These are phyloP conservation scores for Molorchus minor DNA, from an alignment of 2,888 invertebrate genomes.

Conservation along the genomic window DNA sequence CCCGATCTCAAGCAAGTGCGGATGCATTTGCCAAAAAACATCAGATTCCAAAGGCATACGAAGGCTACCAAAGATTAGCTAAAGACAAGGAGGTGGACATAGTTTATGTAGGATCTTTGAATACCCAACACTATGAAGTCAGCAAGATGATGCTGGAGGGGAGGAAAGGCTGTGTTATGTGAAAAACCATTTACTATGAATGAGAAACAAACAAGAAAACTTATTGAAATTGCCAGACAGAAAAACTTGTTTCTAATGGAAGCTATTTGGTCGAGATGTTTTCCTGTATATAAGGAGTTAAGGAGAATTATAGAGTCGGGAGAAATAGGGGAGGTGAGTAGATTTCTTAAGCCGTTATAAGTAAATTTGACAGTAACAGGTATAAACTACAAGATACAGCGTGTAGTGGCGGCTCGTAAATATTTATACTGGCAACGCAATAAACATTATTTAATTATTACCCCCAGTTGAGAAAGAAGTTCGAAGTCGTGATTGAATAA, in stretches of 20 bases:
- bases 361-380: too few species aligned
- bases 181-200: conserved; percentile 91
- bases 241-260: conserved; percentile 87
- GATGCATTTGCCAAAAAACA: conserved; percentile 79
- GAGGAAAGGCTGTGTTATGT: conserved; percentile 87
- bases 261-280: conserved; percentile 87
- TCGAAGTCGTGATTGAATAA: too few species aligned
- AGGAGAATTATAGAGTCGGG: conserved; percentile 72
- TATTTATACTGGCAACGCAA: too few species aligned
- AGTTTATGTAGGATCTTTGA: conserved; percentile 82
- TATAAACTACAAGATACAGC: too few species aligned
- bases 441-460: too few species aligned
- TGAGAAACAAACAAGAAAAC: conserved; percentile 70
- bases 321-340: conserved; percentile 70
- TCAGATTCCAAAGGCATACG: conserved; percentile 76
- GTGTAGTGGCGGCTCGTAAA: too few species aligned
- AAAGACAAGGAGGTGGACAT: conserved; percentile 79
- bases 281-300: conserved; percentile 79
- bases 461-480: too few species aligned
- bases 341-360: too few species aligned
- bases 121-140: conserved; percentile 77
- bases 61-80: conserved; percentile 81
- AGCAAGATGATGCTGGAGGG: conserved; percentile 77
- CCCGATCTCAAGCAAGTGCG: conserved; percentile 76
- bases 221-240: conserved; percentile 72